These are phyloP conservation scores for Andrena dorsata DNA, from an alignment of 2,888 invertebrate genomes.

Conservation along the genomic window DNA sequence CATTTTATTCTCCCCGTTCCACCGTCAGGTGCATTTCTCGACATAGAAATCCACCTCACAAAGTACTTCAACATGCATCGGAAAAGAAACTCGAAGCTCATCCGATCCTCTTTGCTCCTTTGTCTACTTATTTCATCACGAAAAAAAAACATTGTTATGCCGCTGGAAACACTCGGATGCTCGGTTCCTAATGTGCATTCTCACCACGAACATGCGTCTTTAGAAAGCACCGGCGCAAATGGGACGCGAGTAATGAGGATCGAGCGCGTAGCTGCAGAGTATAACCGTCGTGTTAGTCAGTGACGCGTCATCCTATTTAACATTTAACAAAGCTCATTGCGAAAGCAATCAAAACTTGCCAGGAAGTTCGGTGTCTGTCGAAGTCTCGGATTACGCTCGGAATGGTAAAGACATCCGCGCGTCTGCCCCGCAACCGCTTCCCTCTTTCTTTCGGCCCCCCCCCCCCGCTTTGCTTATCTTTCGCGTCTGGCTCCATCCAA, in stretches of 20 bases:
- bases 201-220: slow-evolving; percentile 1
- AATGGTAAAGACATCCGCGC: slow-evolving; percentile 76
- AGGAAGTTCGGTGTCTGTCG: slow-evolving; percentile 75
- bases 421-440: not conserved
- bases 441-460: not conserved
- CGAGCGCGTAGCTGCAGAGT: slow-evolving; percentile 21
- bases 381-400: slow-evolving; percentile 77
- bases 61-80: not conserved
- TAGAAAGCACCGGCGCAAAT: slow-evolving; percentile 3
- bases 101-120: too few species aligned
- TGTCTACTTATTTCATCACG: too few species aligned
- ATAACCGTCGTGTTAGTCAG: slow-evolving; percentile 56
- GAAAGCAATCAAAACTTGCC: slow-evolving; percentile 84
- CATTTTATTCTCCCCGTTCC: not conserved
- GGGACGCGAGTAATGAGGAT: slow-evolving; percentile 16
- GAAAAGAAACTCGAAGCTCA: too few species aligned
- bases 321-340: slow-evolving; percentile 84
- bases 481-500: slow-evolving; percentile 6
- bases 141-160: not conserved
- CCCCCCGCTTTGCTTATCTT: slow-evolving; percentile 4
- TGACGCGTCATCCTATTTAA: slow-evolving; percentile 82
- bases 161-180: not conserved
- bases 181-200: not conserved
- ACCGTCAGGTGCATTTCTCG: not conserved
- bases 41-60: not conserved